Evolutionary conservation across 2,888 invertebrate species (phyloP).

Genomic region (Callinectes sapidus): DNA sequence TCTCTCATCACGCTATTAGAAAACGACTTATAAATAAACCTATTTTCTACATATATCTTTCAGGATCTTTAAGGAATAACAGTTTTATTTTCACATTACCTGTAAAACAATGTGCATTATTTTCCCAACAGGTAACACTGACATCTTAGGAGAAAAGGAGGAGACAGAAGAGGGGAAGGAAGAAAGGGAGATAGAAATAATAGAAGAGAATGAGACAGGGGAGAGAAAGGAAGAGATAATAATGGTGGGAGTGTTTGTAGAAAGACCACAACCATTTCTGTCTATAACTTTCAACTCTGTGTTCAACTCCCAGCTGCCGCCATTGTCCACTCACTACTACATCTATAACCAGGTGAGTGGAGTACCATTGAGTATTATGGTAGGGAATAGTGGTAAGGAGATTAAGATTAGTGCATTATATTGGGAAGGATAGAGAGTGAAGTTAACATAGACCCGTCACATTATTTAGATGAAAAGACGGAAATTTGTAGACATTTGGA

Average conservation of each 20-base stretch:
- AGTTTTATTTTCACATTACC: background rate
- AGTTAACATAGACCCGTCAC: too few species aligned
- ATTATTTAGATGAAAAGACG: too few species aligned
- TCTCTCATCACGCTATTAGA: background rate
- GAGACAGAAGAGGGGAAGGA: background rate
- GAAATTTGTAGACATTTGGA: too few species aligned
- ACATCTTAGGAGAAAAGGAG: background rate
- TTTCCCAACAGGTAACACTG: background rate
- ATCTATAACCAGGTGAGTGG: constrained; percentile 49
- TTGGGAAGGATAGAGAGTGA: too few species aligned
- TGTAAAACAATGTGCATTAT: background rate
- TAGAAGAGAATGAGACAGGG: background rate
- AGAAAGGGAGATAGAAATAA: background rate
- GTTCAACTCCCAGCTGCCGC: background rate
- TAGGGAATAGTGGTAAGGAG: too few species aligned
- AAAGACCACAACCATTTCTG: constrained; percentile 41
- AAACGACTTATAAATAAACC: background rate
- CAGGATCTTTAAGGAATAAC: background rate
- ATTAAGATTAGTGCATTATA: too few species aligned
- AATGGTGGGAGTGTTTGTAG: constrained; percentile 47
- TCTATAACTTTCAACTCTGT: constrained; percentile 14
- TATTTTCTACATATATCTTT: background rate
- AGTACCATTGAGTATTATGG: background rate
- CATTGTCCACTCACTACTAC: background rate
- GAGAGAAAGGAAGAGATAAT: background rate